A percentile compares a stretch with the other conserved stretches of the same genome.
Conservation (phyloP, 1,140 invertebrate species). For the Akabosia matsudoensis region DNA sequence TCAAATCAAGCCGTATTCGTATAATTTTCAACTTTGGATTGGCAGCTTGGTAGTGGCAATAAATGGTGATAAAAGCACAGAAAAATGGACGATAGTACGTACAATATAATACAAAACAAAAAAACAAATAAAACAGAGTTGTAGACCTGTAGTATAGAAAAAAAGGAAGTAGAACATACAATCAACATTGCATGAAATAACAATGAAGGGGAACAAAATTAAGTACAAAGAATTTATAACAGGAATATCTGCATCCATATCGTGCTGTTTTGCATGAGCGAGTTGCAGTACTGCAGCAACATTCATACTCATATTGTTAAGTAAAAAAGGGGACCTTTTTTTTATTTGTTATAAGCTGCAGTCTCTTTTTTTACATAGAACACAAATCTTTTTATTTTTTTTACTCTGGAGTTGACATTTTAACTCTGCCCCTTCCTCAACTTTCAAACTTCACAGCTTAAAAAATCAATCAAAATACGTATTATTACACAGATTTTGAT, state of each 20-base stretch:
- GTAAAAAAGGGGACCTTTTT: neutral
- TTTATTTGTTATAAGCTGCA: neutral
- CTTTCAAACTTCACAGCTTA: neutral
- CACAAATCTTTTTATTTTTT: neutral
- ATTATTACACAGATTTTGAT: too few relatives aligned
- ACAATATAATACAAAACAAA: neutral
- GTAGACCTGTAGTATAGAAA: too few relatives aligned
- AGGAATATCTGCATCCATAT: neutral
- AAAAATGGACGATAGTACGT: too few relatives aligned
- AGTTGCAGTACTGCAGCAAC: neutral
- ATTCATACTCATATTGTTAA: neutral
- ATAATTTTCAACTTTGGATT: too few relatives aligned
- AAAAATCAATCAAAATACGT: too few relatives aligned
- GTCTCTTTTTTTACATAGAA: neutral
- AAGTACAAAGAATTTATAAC: too few relatives aligned
- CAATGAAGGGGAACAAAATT: neutral
- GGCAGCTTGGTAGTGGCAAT: too few relatives aligned
- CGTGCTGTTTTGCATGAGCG: neutral
- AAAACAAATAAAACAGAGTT: neutral
- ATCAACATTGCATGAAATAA: conserved; percentile 1
- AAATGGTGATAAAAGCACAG: too few relatives aligned
- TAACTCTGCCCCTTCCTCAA: neutral
- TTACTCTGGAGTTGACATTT: neutral
- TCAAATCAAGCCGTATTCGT: too few relatives aligned
- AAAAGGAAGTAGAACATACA: conserved; percentile 3